Evolutionary conservation across 2,888 invertebrate genomes (phyloP).

Genomic region (Lepetodrilus schrolli): DNA sequence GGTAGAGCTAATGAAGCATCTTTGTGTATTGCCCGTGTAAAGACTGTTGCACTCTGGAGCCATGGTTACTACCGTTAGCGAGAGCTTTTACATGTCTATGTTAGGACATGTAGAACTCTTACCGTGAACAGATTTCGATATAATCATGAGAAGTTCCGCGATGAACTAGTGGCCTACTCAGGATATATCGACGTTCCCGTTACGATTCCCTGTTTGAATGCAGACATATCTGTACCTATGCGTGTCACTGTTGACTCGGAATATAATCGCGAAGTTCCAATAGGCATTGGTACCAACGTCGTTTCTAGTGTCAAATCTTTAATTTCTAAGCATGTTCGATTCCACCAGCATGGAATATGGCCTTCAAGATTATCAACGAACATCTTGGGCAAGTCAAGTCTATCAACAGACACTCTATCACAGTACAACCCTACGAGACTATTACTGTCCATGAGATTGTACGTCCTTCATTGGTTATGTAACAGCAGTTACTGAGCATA

Average conservation of each 20-base stretch:
- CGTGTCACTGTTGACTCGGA: background rate
- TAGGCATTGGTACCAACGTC: background rate
- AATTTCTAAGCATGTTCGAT: too few relatives aligned
- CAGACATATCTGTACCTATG: background rate
- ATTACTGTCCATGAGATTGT: background rate
- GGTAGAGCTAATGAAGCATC: background rate
- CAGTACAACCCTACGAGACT: background rate
- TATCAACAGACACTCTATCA: background rate
- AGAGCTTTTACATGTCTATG: background rate
- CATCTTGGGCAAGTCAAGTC: background rate
- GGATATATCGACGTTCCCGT: background rate
- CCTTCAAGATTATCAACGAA: too few relatives aligned
- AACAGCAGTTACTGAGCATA: background rate
- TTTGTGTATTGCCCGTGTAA: background rate
- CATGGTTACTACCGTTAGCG: background rate
- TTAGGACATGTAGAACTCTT: background rate
- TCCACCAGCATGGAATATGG: too few relatives aligned
- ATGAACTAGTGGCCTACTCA: background rate
- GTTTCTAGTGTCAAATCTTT: background rate
- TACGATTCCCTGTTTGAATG: background rate
- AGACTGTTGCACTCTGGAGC: background rate
- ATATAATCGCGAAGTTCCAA: background rate
- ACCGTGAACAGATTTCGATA: too few relatives aligned
- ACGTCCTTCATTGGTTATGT: background rate
- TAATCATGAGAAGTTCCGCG: too few relatives aligned